These are phyloP conservation scores for Pissodes strobi DNA, from an alignment of 1,140 invertebrate species.

Conservation along the genomic window DNA sequence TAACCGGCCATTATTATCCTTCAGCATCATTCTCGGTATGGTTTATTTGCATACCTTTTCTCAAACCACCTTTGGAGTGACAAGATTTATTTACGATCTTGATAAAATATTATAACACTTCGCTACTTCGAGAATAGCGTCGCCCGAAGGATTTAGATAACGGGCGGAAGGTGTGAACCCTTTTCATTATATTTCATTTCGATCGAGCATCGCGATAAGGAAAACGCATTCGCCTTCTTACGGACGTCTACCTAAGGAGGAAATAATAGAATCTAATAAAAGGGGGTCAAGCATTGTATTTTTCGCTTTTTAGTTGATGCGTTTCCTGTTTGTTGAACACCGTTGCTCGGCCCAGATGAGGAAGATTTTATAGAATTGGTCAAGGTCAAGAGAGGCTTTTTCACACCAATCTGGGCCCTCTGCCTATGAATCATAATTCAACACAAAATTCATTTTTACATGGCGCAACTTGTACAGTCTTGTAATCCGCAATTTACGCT, in stretches of 20 bases:
- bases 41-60: constrained; percentile 28
- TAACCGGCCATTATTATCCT: too few relatives aligned
- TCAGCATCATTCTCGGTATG: too few relatives aligned
- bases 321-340: constrained; percentile 16
- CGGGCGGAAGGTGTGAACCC: constrained; percentile 40
- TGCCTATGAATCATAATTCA: too few relatives aligned
- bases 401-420: too few relatives aligned
- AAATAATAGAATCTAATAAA: constrained; percentile 20
- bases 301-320: constrained; percentile 2
- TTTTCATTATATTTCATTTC: constrained; percentile 37
- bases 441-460: too few relatives aligned
- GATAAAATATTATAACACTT: constrained; percentile 33
- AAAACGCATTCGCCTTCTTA: constrained; percentile 16
- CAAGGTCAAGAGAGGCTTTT: too few relatives aligned
- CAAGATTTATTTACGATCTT: constrained; percentile 38
- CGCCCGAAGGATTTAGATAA: constrained; percentile 13
- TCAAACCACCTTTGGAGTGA: constrained; percentile 17
- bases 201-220: constrained; percentile 22
- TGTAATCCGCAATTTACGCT: too few relatives aligned
- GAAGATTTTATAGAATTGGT: too few relatives aligned
- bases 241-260: constrained; percentile 15
- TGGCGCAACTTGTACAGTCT: too few relatives aligned
- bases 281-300: constrained; percentile 16
- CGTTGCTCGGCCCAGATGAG: too few relatives aligned
- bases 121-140: constrained; percentile 19